Conservation (phyloP, 2,797 vertebrate genomes). For the Tolypeutes matacus region DNA sequence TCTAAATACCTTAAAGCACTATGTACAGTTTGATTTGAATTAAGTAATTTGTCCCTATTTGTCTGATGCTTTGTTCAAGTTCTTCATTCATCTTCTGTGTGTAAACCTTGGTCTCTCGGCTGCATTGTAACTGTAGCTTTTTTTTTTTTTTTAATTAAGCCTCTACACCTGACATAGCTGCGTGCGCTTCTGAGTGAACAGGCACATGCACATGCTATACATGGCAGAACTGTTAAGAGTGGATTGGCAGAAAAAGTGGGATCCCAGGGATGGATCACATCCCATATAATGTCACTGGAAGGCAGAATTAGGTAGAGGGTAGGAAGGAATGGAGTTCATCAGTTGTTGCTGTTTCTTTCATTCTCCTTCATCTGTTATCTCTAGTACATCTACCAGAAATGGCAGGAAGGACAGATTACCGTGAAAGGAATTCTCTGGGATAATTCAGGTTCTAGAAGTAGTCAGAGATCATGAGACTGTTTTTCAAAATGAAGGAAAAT, state of each 20-base stretch:
- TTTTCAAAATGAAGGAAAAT: neutral
- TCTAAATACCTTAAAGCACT: slow-evolving; percentile 64
- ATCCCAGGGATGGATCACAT: neutral
- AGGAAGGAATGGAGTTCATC: neutral
- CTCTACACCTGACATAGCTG: neutral
- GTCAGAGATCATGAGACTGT: neutral
- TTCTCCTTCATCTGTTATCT: neutral
- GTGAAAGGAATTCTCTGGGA: neutral
- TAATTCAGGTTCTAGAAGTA: neutral
- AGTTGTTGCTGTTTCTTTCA: neutral
- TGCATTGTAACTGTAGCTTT: neutral
- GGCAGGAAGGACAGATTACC: neutral
- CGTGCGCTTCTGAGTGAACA: neutral
- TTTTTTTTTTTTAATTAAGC: slow-evolving; percentile 28
- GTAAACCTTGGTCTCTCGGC: neutral
- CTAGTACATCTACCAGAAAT: neutral
- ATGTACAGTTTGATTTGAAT: slow-evolving; percentile 27
- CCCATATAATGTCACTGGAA: neutral
- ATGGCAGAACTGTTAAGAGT: neutral
- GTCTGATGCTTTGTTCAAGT: slow-evolving; percentile 36
- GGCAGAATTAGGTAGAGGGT: neutral
- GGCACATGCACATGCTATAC: neutral
- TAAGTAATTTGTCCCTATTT: slow-evolving; percentile 54
- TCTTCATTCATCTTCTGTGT: slow-evolving; percentile 23
- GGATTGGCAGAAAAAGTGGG: neutral